phyloP scores from a whole-genome alignment of 2,113 vertebrate genomes.

The Cynoglossus semilaevis region DNA sequence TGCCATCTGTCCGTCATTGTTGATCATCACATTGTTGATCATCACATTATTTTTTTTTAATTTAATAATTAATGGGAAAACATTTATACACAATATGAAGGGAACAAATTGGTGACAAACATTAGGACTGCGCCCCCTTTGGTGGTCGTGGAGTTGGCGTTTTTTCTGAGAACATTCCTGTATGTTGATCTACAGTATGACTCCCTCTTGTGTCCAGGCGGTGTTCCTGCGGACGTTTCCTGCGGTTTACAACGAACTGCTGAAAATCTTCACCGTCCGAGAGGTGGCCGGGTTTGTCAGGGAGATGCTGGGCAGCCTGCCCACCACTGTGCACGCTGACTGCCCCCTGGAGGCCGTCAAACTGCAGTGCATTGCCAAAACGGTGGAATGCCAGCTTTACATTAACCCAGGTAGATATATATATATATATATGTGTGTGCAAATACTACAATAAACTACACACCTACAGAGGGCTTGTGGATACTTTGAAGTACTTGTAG shows the following conservation, averaged over 20 bases:
- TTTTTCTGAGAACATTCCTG: not conserved
- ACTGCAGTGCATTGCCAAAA: slow-evolving; percentile 93
- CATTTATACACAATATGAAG: too few relatives aligned
- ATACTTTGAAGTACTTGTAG: too few relatives aligned
- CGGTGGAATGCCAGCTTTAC: slow-evolving; percentile 93
- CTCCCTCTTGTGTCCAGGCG: slow-evolving; percentile 70
- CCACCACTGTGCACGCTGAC: slow-evolving; percentile 83
- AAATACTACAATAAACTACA: slow-evolving; percentile 17
- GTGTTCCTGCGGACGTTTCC: slow-evolving; percentile 96
- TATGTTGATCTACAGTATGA: not conserved
- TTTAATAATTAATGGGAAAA: too few relatives aligned
- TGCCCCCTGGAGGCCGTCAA: slow-evolving; percentile 92
- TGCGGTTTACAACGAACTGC: slow-evolving; percentile 86
- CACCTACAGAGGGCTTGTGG: too few relatives aligned
- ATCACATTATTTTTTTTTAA: too few relatives aligned
- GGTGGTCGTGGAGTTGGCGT: not conserved
- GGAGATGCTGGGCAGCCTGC: slow-evolving; percentile 92
- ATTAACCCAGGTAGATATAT: slow-evolving; percentile 84
- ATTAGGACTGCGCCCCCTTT: too few relatives aligned
- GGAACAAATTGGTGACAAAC: too few relatives aligned
- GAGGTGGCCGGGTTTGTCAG: slow-evolving; percentile 94
- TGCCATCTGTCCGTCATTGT: too few relatives aligned
- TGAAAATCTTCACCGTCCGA: slow-evolving; percentile 93
- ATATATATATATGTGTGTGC: slow-evolving; percentile 2
- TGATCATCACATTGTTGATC: too few relatives aligned